Percentiles rank a stretch among this genome's conserved stretches.
phyloP scores from a whole-genome alignment of 1,140 invertebrate genomes.

The Medauroidea extradentata region DNA sequence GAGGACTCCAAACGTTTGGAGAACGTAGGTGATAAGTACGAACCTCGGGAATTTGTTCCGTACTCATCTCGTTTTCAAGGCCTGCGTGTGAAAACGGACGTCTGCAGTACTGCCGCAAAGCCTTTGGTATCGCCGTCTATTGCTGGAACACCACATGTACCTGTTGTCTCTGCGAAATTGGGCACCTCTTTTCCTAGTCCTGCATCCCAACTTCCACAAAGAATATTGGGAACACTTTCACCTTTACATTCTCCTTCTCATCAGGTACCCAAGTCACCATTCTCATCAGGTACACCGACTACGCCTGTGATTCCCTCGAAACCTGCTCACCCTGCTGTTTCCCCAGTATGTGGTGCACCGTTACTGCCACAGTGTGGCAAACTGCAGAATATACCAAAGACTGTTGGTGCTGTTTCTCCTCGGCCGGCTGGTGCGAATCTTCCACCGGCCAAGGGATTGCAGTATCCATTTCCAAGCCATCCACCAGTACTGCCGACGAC shows the following conservation, averaged over 20 bases:
- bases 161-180: not conserved
- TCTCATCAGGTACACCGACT: not conserved
- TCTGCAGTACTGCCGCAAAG: not conserved
- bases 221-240: slow-evolving; percentile 7
- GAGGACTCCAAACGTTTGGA: slow-evolving; percentile 91
- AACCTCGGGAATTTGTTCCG: slow-evolving; percentile 58
- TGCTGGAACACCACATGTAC: not conserved
- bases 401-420: slow-evolving; percentile 6
- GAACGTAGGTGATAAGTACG: slow-evolving; percentile 82
- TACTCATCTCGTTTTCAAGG: slow-evolving; percentile 10
- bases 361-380: not conserved
- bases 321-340: not conserved
- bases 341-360: not conserved
- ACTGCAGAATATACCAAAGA: not conserved
- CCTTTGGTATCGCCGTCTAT: not conserved
- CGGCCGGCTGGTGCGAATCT: slow-evolving; percentile 3
- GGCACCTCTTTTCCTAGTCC: not conserved
- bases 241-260: slow-evolving; percentile 8
- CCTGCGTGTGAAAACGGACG: slow-evolving; percentile 8
- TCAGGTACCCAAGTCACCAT: slow-evolving; percentile 8
- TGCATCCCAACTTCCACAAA: not conserved
- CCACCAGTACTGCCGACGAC: slow-evolving; percentile 52
- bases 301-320: not conserved
- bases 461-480: slow-evolving; percentile 78
- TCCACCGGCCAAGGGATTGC: slow-evolving; percentile 53